Base-by-base conservation (phyloP, 1,140 invertebrate species). In the Caerostris extrusa region DNA sequence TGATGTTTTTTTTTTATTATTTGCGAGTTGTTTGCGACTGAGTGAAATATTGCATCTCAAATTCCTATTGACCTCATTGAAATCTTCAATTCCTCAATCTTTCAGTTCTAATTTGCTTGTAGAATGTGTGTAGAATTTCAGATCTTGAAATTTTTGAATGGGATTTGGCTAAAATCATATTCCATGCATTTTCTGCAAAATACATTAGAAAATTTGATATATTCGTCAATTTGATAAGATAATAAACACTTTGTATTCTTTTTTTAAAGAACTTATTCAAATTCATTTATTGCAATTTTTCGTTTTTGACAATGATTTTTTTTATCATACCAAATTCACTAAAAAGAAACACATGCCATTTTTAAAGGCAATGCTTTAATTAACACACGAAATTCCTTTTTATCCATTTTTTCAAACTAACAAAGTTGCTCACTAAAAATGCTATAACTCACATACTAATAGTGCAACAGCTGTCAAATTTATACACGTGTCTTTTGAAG, bases 41-140 rank as follows among this genome's bases (percentile, higher is more conserved):
- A 69, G 58, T 90, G 67, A 90, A 90, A 71, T 64, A 88, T 88
- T 61, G 61, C 58, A 57, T 64, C 50, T 19, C 34, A 88, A 88
- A 88, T 88, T 88, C 60, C 56, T 90, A 90, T 90, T 69, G 88
- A 90, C 50, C 53, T 64, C 34, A 90, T 34, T 71, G 12, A 64
- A 56, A 56, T 69, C n/a, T 77, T 34, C 34, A 34, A 90, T 90
- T 71, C 34, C 34, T 34, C 34, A 34, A 77, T 69, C 53, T 90
- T 90, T 77, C 50, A 71, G 56, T 14, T 50, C 12, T 56, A 50
- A 90, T 77, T 64, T 17, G 58, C 56, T 50, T 88, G 60, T 64
- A 57, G 86, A 88, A 34, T 64, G 14, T 53, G n/a, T 17, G 19
- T 64, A 17, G 60, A 64, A 57, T 60, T 34, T 88, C 10, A 5